Conservation (phyloP, 2,113 vertebrate species). For the Limnothrissa miodon region DNA sequence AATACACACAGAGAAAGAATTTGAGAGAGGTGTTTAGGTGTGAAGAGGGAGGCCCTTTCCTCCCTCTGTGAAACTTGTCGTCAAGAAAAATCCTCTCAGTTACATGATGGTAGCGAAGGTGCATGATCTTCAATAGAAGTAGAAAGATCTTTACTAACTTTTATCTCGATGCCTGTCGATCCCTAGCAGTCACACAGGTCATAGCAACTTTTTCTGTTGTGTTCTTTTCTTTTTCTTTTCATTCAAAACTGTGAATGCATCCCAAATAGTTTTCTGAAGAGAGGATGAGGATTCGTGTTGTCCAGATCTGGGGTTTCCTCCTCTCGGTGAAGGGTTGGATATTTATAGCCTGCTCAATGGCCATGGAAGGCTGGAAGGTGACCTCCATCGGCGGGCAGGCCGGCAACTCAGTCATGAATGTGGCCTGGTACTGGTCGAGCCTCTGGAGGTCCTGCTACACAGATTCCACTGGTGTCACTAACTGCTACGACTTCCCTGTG, state of each 20-base stretch:
- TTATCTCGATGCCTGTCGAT: no score
- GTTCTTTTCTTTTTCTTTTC: not conserved
- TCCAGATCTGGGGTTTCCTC: constrained; percentile 87
- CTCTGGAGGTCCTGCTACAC: constrained; percentile 91
- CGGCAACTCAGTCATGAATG: constrained; percentile 77
- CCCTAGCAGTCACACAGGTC: no score
- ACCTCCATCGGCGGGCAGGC: constrained; percentile 83
- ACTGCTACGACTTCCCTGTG: constrained; percentile 89
- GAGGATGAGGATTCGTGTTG: constrained; percentile 65
- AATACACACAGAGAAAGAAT: not conserved
- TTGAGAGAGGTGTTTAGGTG: not conserved
- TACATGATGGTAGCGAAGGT: not conserved
- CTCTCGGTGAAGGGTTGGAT: constrained; percentile 86
- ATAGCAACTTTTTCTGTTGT: no score
- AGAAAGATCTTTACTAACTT: no score
- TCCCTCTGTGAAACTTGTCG: not conserved
- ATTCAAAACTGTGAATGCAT: not conserved
- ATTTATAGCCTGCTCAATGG: constrained; percentile 87
- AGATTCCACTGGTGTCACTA: constrained; percentile 78
- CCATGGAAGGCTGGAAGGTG: constrained; percentile 94
- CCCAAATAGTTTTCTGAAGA: not conserved
- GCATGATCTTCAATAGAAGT: not conserved
- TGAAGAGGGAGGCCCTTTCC: not conserved
- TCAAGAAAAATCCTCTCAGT: not conserved
- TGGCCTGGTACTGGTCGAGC: constrained; percentile 91